Evolutionary conservation across 2,888 invertebrate species (phyloP).

Genomic region (Eupithecia insigniata): DNA sequence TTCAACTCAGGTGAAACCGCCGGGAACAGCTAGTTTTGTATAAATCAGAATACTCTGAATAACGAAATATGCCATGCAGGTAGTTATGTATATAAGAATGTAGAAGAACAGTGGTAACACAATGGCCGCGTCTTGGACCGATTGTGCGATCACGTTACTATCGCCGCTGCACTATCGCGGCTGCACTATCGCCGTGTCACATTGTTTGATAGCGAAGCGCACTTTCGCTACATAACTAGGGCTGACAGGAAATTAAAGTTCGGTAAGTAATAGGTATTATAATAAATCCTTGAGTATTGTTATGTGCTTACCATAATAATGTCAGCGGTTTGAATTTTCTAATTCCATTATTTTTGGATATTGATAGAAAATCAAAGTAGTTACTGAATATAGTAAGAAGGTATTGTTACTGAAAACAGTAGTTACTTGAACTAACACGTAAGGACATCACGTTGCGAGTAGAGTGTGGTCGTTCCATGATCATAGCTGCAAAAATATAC

Average conservation of each 20-base stretch:
- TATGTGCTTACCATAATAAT: too few relatives aligned
- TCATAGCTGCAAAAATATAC: neutral
- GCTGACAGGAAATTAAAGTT: conserved; percentile 33
- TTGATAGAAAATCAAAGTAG: neutral
- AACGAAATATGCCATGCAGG: too few relatives aligned
- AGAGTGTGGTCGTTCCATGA: neutral
- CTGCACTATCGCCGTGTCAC: conserved; percentile 69
- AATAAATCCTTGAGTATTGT: neutral
- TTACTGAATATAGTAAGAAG: neutral
- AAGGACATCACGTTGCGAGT: neutral
- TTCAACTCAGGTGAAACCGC: too few relatives aligned
- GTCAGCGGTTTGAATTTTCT: neutral
- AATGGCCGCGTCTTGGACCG: conserved; percentile 36
- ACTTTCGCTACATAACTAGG: conserved; percentile 71
- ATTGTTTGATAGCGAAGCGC: conserved; percentile 74
- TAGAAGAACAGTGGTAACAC: conserved; percentile 8
- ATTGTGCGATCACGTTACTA: conserved; percentile 56
- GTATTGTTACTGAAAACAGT: neutral
- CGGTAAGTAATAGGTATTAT: too few relatives aligned
- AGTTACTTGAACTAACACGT: neutral
- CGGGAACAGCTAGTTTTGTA: too few relatives aligned
- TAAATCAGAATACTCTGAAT: too few relatives aligned
- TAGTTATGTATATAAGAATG: neutral
- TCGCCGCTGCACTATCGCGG: conserved; percentile 6
- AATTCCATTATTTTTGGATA: neutral